Base-by-base conservation (phyloP, 2,888 invertebrate genomes). In the Drosophila picticornis region DNA sequence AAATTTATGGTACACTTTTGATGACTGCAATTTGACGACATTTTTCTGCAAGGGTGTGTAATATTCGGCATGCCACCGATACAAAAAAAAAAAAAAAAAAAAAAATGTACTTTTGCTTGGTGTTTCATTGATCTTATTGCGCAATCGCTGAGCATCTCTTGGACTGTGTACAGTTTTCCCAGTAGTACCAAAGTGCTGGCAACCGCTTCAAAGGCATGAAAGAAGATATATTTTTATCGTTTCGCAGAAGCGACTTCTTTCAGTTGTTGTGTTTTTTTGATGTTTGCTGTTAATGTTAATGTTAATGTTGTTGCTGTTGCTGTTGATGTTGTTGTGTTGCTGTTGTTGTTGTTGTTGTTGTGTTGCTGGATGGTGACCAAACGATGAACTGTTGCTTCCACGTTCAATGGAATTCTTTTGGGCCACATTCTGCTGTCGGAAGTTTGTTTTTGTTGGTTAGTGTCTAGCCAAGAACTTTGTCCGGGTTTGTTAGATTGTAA, bases 371-470 rank as follows among this genome's bases (percentile, higher is more conserved):
- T 46, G 38, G 13, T 58, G 50, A 51, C 34, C 70, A 46, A 55
- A 53, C 29, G 27, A 61, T 34, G 53, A 25, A 25, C 22, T 5
- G 25, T 31, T 61, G 56, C 32, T 58, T 57, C 64, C 53, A 61
- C 53, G 51, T 59, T 72, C 72, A 64, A 71, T 57, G 77, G 72
- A 77, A 75, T 75, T 59, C 59, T 59, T 63, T 72, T 55, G 31
- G 31, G 55, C 25, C 9, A 46, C 25, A 46, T 46, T 46, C 25
- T 46, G 19, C 7, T 25, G 46, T 25, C 31, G 62, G 34, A 59
- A 56, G 36, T 29, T 51, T 32, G 52, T 53, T 46, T 52, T 25
- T 46, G 46, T 70, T 53, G n/a, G 7, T 34, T 60, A 40, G 40
- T 27, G 25, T 16, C 25, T 50, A 34, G 57, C 50, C 25, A 60